These are phyloP conservation scores for Sphaerophoria rueppellii DNA, from an alignment of 2,888 invertebrate genomes.

Conservation along the genomic window DNA sequence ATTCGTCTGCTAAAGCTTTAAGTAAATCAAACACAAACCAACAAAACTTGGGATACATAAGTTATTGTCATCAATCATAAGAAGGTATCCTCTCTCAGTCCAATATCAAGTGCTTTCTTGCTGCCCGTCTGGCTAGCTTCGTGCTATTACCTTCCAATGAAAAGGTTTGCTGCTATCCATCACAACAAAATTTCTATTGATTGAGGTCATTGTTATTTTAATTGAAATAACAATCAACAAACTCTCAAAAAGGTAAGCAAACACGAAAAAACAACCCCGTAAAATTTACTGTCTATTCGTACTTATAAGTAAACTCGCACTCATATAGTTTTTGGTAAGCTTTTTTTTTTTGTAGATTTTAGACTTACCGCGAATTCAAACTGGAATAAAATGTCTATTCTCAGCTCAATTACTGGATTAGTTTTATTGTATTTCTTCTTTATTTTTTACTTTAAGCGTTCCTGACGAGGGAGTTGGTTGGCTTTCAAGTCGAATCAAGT, in stretches of 20 bases:
- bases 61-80: not conserved
- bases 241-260: slow-evolving; percentile 19
- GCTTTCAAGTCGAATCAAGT: slow-evolving; percentile 38
- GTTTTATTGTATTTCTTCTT: slow-evolving; percentile 10
- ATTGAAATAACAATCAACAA: slow-evolving; percentile 37
- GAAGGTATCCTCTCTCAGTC: not conserved
- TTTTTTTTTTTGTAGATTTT: not conserved
- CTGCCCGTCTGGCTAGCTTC: too few species aligned
- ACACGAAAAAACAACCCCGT: slow-evolving; percentile 10
- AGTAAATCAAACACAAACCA: not conserved
- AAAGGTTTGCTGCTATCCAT: slow-evolving; percentile 17
- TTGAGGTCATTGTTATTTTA: slow-evolving; percentile 70
- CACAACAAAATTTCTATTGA: slow-evolving; percentile 62
- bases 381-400: not conserved
- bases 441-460: not conserved
- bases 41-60: not conserved
- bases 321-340: not conserved
- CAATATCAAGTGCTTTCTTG: not conserved
- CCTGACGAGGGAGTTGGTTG: slow-evolving; percentile 41
- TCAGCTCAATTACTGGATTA: not conserved
- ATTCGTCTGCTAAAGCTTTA: not conserved
- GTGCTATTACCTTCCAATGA: not conserved
- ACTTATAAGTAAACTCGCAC: not conserved
- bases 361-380: slow-evolving; percentile 26
- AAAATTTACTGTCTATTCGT: not conserved